phyloP scores from a whole-genome alignment of 2,888 invertebrate species.

The Xylota segnis region DNA sequence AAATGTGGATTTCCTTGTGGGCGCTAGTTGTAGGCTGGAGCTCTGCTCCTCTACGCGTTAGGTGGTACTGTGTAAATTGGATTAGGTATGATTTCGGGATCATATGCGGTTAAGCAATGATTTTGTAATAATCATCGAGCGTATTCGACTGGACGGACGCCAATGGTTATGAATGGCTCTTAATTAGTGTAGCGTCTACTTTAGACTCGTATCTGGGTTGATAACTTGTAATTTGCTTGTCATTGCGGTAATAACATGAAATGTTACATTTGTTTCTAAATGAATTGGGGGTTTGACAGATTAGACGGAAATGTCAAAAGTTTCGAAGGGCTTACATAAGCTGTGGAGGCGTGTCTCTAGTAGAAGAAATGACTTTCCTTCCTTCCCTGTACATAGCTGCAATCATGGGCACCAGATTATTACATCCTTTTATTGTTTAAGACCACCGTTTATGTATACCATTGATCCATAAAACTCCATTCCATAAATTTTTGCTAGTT shows the following conservation, averaged over 20 bases:
- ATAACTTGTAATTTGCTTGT: conserved; percentile 66
- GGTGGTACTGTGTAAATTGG: conserved; percentile 69
- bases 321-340: background rate
- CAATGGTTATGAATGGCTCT: conserved; percentile 57
- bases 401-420: no score
- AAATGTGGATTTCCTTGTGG: conserved; percentile 61
- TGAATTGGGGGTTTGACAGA: conserved; percentile 18
- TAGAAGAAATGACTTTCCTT: no score
- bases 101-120: conserved; percentile 51
- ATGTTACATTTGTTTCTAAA: conserved; percentile 13
- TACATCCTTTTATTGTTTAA: no score
- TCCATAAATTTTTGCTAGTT: no score
- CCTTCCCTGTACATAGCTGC: no score
- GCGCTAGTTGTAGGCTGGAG: conserved; percentile 57
- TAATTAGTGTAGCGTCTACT: conserved; percentile 50
- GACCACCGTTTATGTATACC: no score
- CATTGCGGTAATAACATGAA: conserved; percentile 45
- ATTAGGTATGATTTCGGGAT: conserved; percentile 68
- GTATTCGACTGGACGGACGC: conserved; percentile 21
- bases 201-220: conserved; percentile 57
- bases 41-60: conserved; percentile 36
- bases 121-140: conserved; percentile 64
- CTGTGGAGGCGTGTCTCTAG: no score
- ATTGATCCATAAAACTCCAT: no score
- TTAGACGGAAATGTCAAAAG: background rate